Evolutionary conservation across 2,888 invertebrate species (phyloP), one percentile per base, ranked within the genome.

Genomic region (Liodrosophila aerea): DNA sequence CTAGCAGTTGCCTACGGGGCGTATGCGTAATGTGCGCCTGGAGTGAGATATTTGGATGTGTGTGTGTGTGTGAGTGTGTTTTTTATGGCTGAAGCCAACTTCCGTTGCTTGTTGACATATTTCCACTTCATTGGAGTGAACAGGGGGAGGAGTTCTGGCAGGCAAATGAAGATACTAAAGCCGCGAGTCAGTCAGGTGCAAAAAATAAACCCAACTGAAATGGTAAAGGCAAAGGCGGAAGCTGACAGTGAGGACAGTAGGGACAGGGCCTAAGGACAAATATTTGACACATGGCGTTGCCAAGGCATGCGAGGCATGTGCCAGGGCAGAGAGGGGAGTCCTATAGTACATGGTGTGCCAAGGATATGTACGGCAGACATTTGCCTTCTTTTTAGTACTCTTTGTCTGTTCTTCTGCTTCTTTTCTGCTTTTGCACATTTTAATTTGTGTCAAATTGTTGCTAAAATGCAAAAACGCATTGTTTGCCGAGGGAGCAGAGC

Each of bases 381-480:
- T 61, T 62, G 12, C 53, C 4, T 52, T 49, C 56, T 52, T 27
- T 39, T 30, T 50, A n/a, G n/a, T n/a, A n/a, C 16, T 36, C n/a
- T 46, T 1, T 40, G 18, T 29, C 33, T 33, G 7, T 22, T 8
- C 11, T 12, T 12, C 16, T 5, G 7, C n/a, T 45, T 34, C 52
- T 44, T 22, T 29, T 30, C 40, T 41, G 31, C 29, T 37, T 68
- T 70, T 74, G 64, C 63, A 72, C 68, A 81, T 78, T 82, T 85
- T 83, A 85, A 82, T 85, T 85, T 83, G 81, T 82, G 84, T 83
- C 85, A 85, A 82, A 82, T 85, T 83, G 82, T 82, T 83, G 70
- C 77, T 83, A 78, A 78, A 78, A 78, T 84, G 82, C 77, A 81
- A 84, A 22, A 81, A 84, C 76, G 83, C 80, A 82, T 81, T 81